Evolutionary conservation across 2,888 invertebrate genomes (phyloP).

Genomic region (Choreutis nemorana): DNA sequence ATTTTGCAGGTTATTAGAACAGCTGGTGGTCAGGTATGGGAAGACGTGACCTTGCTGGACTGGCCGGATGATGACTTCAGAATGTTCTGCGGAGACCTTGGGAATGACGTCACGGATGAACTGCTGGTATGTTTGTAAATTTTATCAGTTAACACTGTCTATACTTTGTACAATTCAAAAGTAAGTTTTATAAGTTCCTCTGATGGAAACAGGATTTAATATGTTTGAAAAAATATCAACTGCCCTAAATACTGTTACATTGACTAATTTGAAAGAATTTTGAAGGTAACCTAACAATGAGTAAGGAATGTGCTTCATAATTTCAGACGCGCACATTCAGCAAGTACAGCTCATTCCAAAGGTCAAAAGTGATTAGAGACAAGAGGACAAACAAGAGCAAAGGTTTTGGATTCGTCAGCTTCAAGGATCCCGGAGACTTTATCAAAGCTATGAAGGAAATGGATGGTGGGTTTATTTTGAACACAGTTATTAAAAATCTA

Average conservation of each 20-base stretch:
- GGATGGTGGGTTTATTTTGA: conserved; percentile 89
- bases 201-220: no score
- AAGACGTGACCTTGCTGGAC: conserved; percentile 90
- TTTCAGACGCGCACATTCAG: conserved; percentile 87
- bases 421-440: conserved; percentile 97
- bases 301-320: background rate
- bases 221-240: no score
- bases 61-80: conserved; percentile 99
- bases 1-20: conserved; percentile 76
- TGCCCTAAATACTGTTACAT: no score
- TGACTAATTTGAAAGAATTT: no score
- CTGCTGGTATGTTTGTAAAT: conserved; percentile 65
- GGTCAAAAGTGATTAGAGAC: conserved; percentile 95
- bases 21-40: conserved; percentile 96
- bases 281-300: no score
- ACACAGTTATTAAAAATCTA: no score
- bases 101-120: conserved; percentile 99
- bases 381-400: conserved; percentile 97
- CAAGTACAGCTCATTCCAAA: conserved; percentile 91
- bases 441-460: conserved; percentile 99
- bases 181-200: background rate
- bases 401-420: conserved; percentile 98
- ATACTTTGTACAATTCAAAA: no score
- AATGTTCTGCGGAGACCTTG: conserved; percentile 99
- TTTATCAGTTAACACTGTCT: background rate